These are phyloP conservation scores for Enteromius unitaeniatus DNA, from an alignment of 2,797 vertebrate genomes.

Conservation along the genomic window DNA sequence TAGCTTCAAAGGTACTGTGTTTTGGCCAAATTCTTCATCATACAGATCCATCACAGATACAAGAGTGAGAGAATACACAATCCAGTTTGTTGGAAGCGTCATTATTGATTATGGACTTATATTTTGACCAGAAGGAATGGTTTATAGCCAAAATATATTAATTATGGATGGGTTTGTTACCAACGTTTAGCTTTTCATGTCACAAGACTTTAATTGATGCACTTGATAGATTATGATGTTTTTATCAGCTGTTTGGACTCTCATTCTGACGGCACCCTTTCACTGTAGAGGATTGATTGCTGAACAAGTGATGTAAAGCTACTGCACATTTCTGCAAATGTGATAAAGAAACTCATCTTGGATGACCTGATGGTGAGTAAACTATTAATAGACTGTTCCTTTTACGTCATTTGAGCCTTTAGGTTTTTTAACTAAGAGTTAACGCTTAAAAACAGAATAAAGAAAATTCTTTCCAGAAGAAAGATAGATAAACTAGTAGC, in stretches of 20 bases:
- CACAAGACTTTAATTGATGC: neutral
- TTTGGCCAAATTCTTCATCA: neutral
- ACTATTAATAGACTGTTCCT: neutral
- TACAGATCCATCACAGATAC: neutral
- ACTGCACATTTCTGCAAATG: neutral
- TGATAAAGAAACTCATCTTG: neutral
- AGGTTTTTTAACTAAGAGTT: neutral
- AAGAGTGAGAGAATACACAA: neutral
- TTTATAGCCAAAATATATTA: too few relatives aligned
- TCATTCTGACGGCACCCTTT: neutral
- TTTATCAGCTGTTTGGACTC: neutral
- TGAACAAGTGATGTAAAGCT: neutral
- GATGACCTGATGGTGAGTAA: neutral
- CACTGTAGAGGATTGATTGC: neutral
- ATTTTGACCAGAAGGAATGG: too few relatives aligned
- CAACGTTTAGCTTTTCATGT: neutral
- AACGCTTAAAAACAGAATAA: neutral
- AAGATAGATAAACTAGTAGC: conserved; percentile 30
- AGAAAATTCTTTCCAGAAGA: neutral
- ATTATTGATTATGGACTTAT: too few relatives aligned
- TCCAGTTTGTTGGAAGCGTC: neutral
- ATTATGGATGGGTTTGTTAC: too few relatives aligned
- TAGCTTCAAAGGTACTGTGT: neutral
- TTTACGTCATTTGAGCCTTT: neutral
- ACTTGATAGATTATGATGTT: neutral